Conservation (phyloP, 2,797 vertebrate species). For the Choloepus didactylus region DNA sequence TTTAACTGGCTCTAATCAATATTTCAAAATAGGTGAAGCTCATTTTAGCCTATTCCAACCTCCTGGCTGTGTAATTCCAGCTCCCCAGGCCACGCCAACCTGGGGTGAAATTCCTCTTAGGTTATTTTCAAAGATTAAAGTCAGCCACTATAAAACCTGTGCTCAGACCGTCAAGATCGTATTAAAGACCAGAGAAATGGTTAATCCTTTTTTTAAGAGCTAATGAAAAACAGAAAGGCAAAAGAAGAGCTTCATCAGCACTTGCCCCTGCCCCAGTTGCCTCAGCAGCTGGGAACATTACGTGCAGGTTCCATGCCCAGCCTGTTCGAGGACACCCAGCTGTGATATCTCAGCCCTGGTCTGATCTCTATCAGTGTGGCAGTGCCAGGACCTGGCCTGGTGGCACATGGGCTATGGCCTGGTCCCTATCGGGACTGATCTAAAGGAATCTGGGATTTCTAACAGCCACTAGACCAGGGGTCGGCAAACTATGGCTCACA, state of each 20-base stretch:
- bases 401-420: not conserved
- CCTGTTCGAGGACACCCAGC: not conserved
- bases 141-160: not conserved
- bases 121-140: not conserved
- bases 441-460: not conserved
- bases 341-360: no score
- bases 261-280: not conserved
- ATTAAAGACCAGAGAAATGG: not conserved
- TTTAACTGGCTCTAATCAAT: not conserved
- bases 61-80: not conserved
- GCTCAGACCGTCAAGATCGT: not conserved
- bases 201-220: not conserved
- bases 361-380: not conserved
- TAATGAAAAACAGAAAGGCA: not conserved
- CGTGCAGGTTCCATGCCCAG: not conserved
- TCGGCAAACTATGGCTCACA: not conserved
- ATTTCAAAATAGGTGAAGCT: not conserved
- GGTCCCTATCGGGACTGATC: not conserved
- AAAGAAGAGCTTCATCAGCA: not conserved
- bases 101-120: not conserved
- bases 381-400: not conserved
- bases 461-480: not conserved
- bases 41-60: not conserved
- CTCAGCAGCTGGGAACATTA: accelerated
- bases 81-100: not conserved